These are phyloP conservation scores for Drosophila simulans DNA, from an alignment of 1,140 invertebrate genomes.

Conservation along the genomic window DNA sequence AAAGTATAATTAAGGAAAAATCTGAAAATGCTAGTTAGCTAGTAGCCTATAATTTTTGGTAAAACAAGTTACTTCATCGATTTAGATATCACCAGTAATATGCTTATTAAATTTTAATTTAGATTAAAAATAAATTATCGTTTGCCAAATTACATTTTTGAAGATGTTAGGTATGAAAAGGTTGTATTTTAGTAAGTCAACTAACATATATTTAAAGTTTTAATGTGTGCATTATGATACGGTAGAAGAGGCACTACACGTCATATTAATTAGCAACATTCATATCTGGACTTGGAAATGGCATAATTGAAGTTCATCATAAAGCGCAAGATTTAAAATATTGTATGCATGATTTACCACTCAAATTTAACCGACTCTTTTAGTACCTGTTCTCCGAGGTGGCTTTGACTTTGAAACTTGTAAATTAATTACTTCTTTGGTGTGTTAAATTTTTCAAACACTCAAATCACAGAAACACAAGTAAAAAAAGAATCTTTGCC, in stretches of 20 bases:
- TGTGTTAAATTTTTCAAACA: background rate
- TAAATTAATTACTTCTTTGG: background rate
- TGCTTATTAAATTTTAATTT: conserved; percentile 68
- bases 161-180: conserved; percentile 9
- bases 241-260: too few species aligned
- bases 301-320: too few species aligned
- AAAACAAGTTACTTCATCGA: conserved; percentile 59
- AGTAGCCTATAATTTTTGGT: too few species aligned
- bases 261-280: too few species aligned
- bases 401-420: background rate
- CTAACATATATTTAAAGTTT: too few species aligned
- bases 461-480: background rate
- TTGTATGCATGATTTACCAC: too few species aligned
- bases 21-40: too few species aligned
- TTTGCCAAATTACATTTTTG: conserved; percentile 14
- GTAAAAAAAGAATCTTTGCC: conserved; percentile 19
- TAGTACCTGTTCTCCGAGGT: conserved; percentile 2
- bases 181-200: too few species aligned
- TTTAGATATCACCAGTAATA: conserved; percentile 78
- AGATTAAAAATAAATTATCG: conserved; percentile 62
- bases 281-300: too few species aligned
- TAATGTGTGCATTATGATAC: too few species aligned
- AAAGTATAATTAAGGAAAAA: conserved; percentile 15
- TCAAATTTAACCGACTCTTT: background rate
- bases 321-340: too few species aligned